Conservation (phyloP, 2,797 vertebrate genomes). For the Pipistrellus pipistrellus region DNA sequence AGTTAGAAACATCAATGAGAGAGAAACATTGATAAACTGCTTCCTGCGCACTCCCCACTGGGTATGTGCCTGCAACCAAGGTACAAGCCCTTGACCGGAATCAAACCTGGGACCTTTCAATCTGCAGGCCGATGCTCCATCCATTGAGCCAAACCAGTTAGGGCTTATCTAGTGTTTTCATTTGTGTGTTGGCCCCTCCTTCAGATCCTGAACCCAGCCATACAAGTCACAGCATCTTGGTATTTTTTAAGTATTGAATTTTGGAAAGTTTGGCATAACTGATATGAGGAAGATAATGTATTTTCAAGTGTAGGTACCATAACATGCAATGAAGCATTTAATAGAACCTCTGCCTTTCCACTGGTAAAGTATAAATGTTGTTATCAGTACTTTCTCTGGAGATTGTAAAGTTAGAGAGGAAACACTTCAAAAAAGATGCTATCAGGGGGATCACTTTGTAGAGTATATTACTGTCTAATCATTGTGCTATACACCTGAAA, state of each 20-base stretch:
- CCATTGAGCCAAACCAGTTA: too few relatives aligned
- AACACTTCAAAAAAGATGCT: slow-evolving; percentile 31
- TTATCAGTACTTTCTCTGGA: slow-evolving; percentile 35
- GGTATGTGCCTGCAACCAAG: too few relatives aligned
- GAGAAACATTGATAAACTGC: too few relatives aligned
- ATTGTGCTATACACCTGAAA: not conserved
- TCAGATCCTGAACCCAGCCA: too few relatives aligned
- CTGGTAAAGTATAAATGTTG: slow-evolving; percentile 20
- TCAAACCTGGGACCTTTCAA: too few relatives aligned
- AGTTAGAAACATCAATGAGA: too few relatives aligned
- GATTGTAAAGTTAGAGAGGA: slow-evolving; percentile 44
- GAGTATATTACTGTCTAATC: not conserved
- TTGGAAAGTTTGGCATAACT: not conserved
- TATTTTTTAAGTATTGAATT: slow-evolving; percentile 33
- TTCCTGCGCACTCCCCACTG: too few relatives aligned
- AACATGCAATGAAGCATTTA: not conserved
- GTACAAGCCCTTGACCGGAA: too few relatives aligned
- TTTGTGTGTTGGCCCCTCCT: too few relatives aligned
- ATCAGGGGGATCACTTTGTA: not conserved
- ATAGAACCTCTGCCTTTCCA: not conserved
- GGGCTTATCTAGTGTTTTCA: too few relatives aligned
- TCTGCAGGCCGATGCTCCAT: too few relatives aligned
- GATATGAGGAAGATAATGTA: slow-evolving; percentile 1
- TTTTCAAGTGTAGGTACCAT: slow-evolving; percentile 33
- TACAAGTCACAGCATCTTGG: not conserved